A percentile compares a stretch with the other conserved stretches of the same genome.
Evolutionary conservation across 2,888 invertebrate species (phyloP).

Genomic region (Aplocera efformata): DNA sequence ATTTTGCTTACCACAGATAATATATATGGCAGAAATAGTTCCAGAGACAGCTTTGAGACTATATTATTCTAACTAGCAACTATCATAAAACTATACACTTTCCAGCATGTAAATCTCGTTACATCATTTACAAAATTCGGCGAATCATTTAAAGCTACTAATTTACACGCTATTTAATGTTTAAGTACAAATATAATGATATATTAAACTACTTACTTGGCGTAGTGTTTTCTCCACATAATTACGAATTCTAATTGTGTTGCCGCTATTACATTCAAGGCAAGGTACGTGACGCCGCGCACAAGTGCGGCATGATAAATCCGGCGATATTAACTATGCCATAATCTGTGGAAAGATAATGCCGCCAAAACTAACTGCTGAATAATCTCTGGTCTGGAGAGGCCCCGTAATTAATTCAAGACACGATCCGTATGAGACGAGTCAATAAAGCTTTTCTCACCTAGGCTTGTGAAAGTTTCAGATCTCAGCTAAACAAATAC

Average conservation of each 20-base stretch:
- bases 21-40: too few species aligned
- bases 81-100: too few species aligned
- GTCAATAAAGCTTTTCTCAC: slow-evolving; percentile 35
- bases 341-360: slow-evolving; percentile 3
- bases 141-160: too few species aligned
- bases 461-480: slow-evolving; percentile 27
- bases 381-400: neutral
- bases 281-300: slow-evolving; percentile 22
- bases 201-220: too few species aligned
- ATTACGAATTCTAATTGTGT: slow-evolving; percentile 23
- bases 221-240: slow-evolving; percentile 1
- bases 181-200: too few species aligned
- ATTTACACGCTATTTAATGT: too few species aligned
- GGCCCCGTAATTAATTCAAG: slow-evolving; percentile 39
- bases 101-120: too few species aligned
- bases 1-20: too few species aligned
- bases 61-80: too few species aligned
- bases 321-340: slow-evolving; percentile 6
- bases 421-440: slow-evolving; percentile 41
- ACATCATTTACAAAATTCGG: too few species aligned
- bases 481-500: slow-evolving; percentile 8
- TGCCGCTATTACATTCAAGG: slow-evolving; percentile 24
- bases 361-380: too few species aligned
- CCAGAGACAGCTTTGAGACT: too few species aligned
- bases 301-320: slow-evolving; percentile 18